Base-by-base conservation (phyloP, 2,888 invertebrate genomes). In the Aspidapion aeneum region DNA sequence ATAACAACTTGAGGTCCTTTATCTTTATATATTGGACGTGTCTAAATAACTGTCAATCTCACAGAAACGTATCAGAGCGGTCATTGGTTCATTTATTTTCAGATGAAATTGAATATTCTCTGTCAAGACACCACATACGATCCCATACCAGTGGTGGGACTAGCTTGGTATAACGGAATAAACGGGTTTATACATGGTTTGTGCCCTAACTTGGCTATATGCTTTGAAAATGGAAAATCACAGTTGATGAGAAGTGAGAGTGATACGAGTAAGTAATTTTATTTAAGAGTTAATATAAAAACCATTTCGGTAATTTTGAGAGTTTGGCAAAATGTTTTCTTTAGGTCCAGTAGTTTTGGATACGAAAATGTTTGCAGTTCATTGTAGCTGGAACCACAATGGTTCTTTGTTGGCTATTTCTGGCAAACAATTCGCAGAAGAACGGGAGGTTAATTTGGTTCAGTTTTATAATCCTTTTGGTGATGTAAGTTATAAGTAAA, bases 361-460 rank as follows among this genome's bases (percentile, higher is more conserved):
- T 73, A 90, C 93, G 0, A 89, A 90, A 49, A 91, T 97, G 86
- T 84, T 85, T 20, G 87, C 92, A 5, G 88, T 91, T 51, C 90
- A 90, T 74, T 90, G 93, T 61, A 87, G 88, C 70, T 98, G 98
- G 98, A 98, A 96, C 78, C 94, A 94, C 73, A 91, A 91, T 73
- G 98, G 97, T 0, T 90, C 90, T 16, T 84, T 97, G 1, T 76
- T 98, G 55, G 98, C 97, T 0, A 87, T 95, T 2, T 91, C 94
- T 18, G 98, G 98, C 1, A 79, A 82, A 61, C 81, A 83, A 62
- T 76, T 73, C 77, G 85, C 87, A 60, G 84, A 83, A 12, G 81
- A 82, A n/a, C 85, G 86, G 60, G 87, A 84, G 73, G 84, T 84
- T 1, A 97, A 97, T 78, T 89, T 92, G 12, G 90, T 98, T 1